Percentiles rank a stretch among this genome's conserved stretches.
phyloP scores from a whole-genome alignment of 1,140 invertebrate species.

The Lepidurus apus region DNA sequence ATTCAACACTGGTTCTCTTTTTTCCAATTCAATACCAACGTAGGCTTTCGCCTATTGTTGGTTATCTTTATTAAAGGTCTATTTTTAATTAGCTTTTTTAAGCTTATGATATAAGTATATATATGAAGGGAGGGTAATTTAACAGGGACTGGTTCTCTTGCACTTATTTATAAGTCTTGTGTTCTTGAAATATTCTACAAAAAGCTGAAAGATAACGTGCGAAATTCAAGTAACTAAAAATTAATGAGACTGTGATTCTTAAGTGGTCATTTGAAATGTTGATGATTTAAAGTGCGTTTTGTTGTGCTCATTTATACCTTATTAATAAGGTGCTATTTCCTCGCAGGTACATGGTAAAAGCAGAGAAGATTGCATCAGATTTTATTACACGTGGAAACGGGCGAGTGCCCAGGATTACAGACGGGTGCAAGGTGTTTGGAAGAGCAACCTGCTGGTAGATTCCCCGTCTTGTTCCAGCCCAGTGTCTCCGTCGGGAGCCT shows the following conservation, averaged over 20 bases:
- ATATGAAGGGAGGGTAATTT: too few relatives aligned
- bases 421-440: slow-evolving; percentile 16
- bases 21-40: too few relatives aligned
- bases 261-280: not conserved
- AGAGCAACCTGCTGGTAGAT: not conserved
- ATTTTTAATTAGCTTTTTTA: too few relatives aligned
- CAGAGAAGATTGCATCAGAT: slow-evolving; percentile 20
- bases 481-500: not conserved
- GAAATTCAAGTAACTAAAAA: too few relatives aligned
- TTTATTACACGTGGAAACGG: slow-evolving; percentile 28
- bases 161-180: too few relatives aligned
- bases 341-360: slow-evolving; percentile 10
- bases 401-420: slow-evolving; percentile 14
- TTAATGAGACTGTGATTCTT: too few relatives aligned
- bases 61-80: too few relatives aligned
- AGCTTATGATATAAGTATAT: too few relatives aligned
- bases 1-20: not conserved
- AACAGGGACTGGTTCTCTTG: too few relatives aligned
- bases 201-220: too few relatives aligned
- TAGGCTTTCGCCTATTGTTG: too few relatives aligned
- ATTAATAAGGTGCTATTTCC: not conserved
- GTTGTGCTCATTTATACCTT: not conserved
- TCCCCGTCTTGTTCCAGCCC: not conserved
- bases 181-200: too few relatives aligned
- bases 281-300: not conserved